Conservation (phyloP, 2,113 vertebrate genomes). For the Siniperca knerii region DNA sequence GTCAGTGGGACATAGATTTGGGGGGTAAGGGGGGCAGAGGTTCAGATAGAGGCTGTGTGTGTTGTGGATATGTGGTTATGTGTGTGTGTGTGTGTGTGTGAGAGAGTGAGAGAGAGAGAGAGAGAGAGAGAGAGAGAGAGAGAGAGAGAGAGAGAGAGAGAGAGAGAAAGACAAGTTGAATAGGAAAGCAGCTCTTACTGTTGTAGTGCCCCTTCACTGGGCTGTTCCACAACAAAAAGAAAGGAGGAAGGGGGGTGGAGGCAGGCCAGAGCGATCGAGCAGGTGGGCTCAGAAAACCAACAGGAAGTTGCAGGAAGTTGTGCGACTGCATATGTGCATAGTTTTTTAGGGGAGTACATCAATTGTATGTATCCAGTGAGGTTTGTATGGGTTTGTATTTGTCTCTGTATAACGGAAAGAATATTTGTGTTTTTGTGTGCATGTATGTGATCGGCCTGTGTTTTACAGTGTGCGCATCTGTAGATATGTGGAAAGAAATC, state of each 20-base stretch:
- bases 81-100: background rate
- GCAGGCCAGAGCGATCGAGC: slow-evolving; percentile 1
- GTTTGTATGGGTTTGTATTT: slow-evolving; percentile 34
- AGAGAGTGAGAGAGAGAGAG: background rate
- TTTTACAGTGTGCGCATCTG: slow-evolving; percentile 8
- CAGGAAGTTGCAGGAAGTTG: background rate
- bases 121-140: background rate
- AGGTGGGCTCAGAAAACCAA: slow-evolving; percentile 13
- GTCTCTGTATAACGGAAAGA: background rate
- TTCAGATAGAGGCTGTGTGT: slow-evolving; percentile 28
- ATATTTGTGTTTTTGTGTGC: slow-evolving; percentile 41
- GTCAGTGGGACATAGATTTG: slow-evolving; percentile 61
- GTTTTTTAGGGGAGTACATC: background rate
- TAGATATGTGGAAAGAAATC: slow-evolving; percentile 1
- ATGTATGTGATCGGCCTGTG: slow-evolving; percentile 47
- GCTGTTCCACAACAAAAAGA: slow-evolving; percentile 31
- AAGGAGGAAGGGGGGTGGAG: background rate
- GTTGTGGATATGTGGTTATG: background rate
- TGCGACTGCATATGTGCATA: background rate
- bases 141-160: background rate
- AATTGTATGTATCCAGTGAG: slow-evolving; percentile 2
- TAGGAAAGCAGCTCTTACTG: slow-evolving; percentile 38
- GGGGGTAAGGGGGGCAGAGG: background rate
- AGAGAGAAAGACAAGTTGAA: slow-evolving; percentile 11
- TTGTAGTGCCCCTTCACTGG: slow-evolving; percentile 60